These are phyloP conservation scores for Suillia variegata DNA, from an alignment of 2,888 invertebrate genomes.

Conservation along the genomic window DNA sequence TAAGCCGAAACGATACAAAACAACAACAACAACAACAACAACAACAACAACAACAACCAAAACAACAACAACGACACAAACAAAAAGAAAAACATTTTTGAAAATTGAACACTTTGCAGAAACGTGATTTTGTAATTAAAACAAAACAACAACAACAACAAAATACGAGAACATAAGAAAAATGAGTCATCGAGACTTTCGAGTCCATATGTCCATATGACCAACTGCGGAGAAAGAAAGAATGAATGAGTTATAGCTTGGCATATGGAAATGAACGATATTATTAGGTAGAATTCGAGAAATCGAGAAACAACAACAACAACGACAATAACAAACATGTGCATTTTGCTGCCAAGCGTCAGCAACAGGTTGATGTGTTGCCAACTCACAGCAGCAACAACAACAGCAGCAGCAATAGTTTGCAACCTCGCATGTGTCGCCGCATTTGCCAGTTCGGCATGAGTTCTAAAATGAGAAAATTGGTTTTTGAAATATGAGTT, in stretches of 20 bases:
- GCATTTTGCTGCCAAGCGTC: too few relatives aligned
- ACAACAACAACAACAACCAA: too few relatives aligned
- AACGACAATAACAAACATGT: not conserved
- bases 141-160: not conserved
- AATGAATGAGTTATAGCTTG: not conserved
- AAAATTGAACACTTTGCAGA: constrained; percentile 1
- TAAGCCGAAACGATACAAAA: constrained; percentile 1
- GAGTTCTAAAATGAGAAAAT: not conserved
- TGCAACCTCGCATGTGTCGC: not conserved
- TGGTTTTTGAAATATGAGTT: not conserved
- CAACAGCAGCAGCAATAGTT: not conserved
- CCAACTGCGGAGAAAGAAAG: not conserved
- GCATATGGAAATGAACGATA: not conserved
- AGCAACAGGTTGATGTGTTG: too few relatives aligned
- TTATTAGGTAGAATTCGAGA: too few relatives aligned
- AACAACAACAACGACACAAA: too few relatives aligned
- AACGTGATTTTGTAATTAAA: constrained; percentile 1
- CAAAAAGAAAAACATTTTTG: too few relatives aligned
- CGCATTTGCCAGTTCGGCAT: not conserved
- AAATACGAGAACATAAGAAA: not conserved
- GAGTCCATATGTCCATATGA: too few relatives aligned
- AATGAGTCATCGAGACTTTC: not conserved
- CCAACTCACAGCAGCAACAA: not conserved
- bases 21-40: too few relatives aligned
- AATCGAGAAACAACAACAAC: not conserved